Base-by-base conservation (phyloP, 2,888 invertebrate species). In the Encarsia formosa region DNA sequence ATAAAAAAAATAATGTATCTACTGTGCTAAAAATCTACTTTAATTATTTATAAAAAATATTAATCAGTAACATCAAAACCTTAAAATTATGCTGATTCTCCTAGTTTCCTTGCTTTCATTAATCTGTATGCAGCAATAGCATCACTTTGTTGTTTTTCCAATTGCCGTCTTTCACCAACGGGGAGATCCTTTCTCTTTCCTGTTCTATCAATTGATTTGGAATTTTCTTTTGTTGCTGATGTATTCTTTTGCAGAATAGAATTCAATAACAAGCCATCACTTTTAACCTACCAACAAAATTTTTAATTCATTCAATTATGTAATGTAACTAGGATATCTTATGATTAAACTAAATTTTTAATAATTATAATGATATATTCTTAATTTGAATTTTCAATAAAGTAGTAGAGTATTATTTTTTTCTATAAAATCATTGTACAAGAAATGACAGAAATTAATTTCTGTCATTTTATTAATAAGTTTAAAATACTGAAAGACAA, bases 111-210 rank as follows among this genome's bases (percentile, higher is more conserved):
- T 44, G 64, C 49, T 69, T 82, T 84, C 32, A 84, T 57, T 49
- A 74, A 66, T 63, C 80, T 78, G 60, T 86, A 86, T 5, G 83
- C 77, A 55, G 78, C 75, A 20, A 86, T 76, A 54, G 78, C 76
- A 65, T 82, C 80, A 38, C 66, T 75, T 60, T 81, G 81, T 62
- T 83, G 80, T 38, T 73, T 74, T 47, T 85, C 85, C 24, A 85
- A 66, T 70, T 81, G 79, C 54, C 76, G 73, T 41, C 83, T 74
- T 38, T 83, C 77, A 0, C 77, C 79, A 37, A 74, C 64, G 0
- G 85, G 81, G 46, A 85, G 66, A 64, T 82, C 77, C 66, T 81
- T 84, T 4, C 83, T 74, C 66, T 83, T 85, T 5, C 81, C 82
- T 35, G 77, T 79, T 59, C 77, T 74, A 58, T 81, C 71, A 44